Base-by-base conservation (phyloP, 2,113 vertebrate species). In the Notothenia rossii region DNA sequence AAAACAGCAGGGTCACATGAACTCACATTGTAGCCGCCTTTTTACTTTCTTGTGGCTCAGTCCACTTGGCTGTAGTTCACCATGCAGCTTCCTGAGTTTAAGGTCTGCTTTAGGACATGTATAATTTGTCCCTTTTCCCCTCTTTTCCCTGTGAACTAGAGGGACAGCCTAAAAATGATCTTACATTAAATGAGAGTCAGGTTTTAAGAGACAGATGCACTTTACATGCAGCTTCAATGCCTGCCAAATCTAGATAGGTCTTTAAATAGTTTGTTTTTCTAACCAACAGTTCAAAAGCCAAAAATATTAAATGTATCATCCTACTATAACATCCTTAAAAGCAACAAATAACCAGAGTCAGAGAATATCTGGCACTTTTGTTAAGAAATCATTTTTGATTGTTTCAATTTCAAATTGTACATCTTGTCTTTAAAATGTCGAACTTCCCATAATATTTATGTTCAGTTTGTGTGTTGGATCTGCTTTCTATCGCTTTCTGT, bases 61-160 rank as follows among this genome's bases (percentile, higher is more conserved):
- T 69, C 69, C 7, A 33, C 58, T 68, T 46, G 49, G 0, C n/a
- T 63, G 59, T 43, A 54, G 76, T 49, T 9, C 18, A 81, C 43
- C 50, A 53, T 3, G 36, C 55, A 48, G 18, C 17, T 48, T 60
- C 45, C 48, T 17, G 0, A 10, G 22, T 60, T 55, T 14, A 43
- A 40, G 10, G 17, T 68, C 55, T n/a, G 43, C 55, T 66, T 14
- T 10, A 17, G 20, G 59, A 79, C 66, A 56, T 76, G 72, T 49
- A 68, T 73, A 4, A 70, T 60, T 54, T 83, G 1, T 46, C 62
- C 43, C 61, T 79, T 79, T 33, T 66, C 33, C 45, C 62, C 22
- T 22, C 61, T 79, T 59, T 59, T 81, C 65, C 51, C 48, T 48
- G 25, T 61, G 43, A 61, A 56, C 5, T 10, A 15, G 17, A 56